Evolutionary conservation across 2,888 invertebrate genomes (phyloP), one percentile per base, ranked within the genome.

Genomic region (Heteromyza rotundicornis): DNA sequence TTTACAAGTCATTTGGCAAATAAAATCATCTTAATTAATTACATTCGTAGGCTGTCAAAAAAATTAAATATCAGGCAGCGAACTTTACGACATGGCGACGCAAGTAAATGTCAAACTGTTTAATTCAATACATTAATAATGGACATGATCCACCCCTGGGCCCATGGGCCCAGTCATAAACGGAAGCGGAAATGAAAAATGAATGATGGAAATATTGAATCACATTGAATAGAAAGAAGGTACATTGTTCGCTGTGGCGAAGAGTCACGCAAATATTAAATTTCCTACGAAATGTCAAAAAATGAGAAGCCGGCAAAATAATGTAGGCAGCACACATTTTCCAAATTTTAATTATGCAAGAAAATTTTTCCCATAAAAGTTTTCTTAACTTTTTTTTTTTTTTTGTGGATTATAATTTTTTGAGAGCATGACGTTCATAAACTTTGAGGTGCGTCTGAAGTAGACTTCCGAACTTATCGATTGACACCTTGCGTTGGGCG

Each of bases 341-440:
- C 44, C 22, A 56, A 59, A 63, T 63, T 63, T 63, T 63, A 63
- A 63, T 63, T 59, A 63, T 63, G 36, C 59, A 59, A 20, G 10
- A 59, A 53, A 36, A 49, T 62, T 57, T n/a, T 40, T 40, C n/a
- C 40, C 5, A 27, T 7, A 27, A 27, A 27, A 27, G 10, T 7
- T 7, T 5, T 27, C 27, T 27, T 27, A 7, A 27, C 27, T 27
- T 27, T 27, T 27, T 27, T 27, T 5, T 27, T 7, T 27, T 27
- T 27, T 27, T n/a, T n/a, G n/a, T n/a, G n/a, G 27, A 5, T 27
- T 27, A 27, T 27, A 27, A 27, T 27, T 27, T 27, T 27, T n/a
- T n/a, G n/a, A n/a, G n/a, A n/a, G n/a, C n/a, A n/a, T n/a, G n/a
- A n/a, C n/a, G n/a, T n/a, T n/a, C n/a, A n/a, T n/a, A n/a, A n/a